phyloP scores from a whole-genome alignment of 2,888 invertebrate species.

The Drosophila ustulata region DNA sequence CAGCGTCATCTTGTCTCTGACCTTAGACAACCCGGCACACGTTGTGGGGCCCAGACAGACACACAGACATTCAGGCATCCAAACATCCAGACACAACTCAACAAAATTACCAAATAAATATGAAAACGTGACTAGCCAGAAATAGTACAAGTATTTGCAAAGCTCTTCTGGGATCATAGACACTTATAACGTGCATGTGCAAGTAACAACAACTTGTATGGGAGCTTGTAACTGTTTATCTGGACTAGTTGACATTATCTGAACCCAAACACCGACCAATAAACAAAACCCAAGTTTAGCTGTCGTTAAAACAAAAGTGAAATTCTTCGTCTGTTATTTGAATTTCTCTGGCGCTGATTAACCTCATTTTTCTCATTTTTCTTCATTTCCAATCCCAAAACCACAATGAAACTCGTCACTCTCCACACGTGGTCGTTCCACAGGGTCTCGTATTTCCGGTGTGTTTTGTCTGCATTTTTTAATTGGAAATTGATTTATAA shows the following conservation, averaged over 20 bases:
- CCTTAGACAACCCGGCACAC: constrained; percentile 74
- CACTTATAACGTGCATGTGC: background rate
- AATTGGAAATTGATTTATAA: constrained; percentile 64
- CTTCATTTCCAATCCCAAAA: constrained; percentile 35
- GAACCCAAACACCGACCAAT: constrained; percentile 6
- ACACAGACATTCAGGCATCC: background rate
- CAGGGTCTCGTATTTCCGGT: constrained; percentile 65
- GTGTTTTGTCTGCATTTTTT: constrained; percentile 23
- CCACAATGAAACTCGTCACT: constrained; percentile 57
- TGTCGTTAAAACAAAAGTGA: constrained; percentile 39
- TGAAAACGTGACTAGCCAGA: constrained; percentile 66
- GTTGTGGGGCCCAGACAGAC: constrained; percentile 49
- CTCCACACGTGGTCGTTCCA: constrained; percentile 47
- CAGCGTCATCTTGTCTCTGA: constrained; percentile 56
- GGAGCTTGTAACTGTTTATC: background rate
- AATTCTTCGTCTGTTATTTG: constrained; percentile 43
- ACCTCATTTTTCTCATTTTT: constrained; percentile 49
- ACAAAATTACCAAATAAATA: constrained; percentile 71
- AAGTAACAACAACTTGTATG: background rate
- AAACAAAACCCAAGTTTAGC: constrained; percentile 13
- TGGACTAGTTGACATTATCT: constrained; percentile 8
- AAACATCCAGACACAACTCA: constrained; percentile 17
- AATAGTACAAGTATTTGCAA: constrained; percentile 14
- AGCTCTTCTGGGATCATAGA: constrained; percentile 6
- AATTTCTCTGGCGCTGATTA: constrained; percentile 60